phyloP scores from a whole-genome alignment of 2,888 invertebrate genomes.

The Drosophila mercatorum region DNA sequence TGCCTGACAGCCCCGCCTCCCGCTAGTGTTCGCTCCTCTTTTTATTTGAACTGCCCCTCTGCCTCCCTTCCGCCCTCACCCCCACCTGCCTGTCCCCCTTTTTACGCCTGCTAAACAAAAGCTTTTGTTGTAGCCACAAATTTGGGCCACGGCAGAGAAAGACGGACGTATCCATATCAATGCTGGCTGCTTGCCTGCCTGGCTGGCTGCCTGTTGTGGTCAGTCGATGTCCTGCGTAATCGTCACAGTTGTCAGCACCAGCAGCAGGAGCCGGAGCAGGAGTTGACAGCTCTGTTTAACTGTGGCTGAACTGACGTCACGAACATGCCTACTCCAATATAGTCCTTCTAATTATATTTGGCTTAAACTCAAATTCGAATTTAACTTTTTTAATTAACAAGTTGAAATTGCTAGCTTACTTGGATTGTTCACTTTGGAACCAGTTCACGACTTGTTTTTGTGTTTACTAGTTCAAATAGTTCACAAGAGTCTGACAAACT shows the following conservation, averaged over 20 bases:
- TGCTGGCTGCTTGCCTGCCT: conserved; percentile 27
- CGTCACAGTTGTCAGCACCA: conserved; percentile 24
- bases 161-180: conserved; percentile 22
- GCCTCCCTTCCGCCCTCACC: background rate
- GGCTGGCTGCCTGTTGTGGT: conserved; percentile 20
- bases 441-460: too few relatives aligned
- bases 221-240: conserved; percentile 26
- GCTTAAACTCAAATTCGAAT: background rate
- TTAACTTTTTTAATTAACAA: background rate
- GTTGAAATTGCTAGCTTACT: background rate
- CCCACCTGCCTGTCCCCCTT: background rate
- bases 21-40: background rate
- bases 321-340: background rate
- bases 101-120: conserved; percentile 49
- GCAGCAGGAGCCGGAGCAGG: background rate
- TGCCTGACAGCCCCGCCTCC: conserved; percentile 26
- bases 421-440: background rate
- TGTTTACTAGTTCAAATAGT: too few relatives aligned
- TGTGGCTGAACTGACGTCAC: conserved; percentile 12
- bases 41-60: conserved; percentile 8
- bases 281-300: conserved; percentile 17
- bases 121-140: conserved; percentile 43
- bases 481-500: too few relatives aligned
- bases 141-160: conserved; percentile 12
- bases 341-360: background rate